Base-by-base conservation (phyloP, 2,888 invertebrate genomes). In the Sminthurides aquaticus region DNA sequence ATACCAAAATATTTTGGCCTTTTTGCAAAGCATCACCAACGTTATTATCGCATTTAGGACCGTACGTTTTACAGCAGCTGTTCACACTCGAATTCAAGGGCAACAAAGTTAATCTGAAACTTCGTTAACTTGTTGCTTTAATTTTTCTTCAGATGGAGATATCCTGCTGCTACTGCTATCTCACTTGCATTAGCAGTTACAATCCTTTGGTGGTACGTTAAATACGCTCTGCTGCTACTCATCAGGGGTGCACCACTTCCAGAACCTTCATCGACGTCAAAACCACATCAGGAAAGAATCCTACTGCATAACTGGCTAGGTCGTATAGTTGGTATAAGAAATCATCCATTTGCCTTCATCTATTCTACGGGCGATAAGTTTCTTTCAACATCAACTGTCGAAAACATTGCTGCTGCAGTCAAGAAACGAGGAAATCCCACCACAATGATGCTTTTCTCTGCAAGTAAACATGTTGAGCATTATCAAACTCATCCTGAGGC, bases 401-500 rank as follows among this genome's bases (percentile, higher is more conserved):
- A 72, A 52, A 60, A 67, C 27, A 65, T 74, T 63, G 71, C 71
- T 1, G 56, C 52, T 18, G 66, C 66, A 49, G 57, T 69, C 65
- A 52, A 24, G 54, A 64, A 15, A 15, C 62, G 64, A 29, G 74
- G 71, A 24, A 73, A 69, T 68, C 61, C 57, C 22, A 69, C 71
- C 2, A 58, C 64, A 20, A 68, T 63, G 49, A 56, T 68, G 26
- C 70, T 69, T 20, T 89, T 87, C 78, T 84, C 85, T 64, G 84
- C 85, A 75, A 87, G 88, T 8, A 83, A 85, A n/a, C 89, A 90
- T 78, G 88, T 89, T 0, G 85, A 86, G 75, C 89, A 89, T 76
- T 84, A 83, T 69, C 81, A 83, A 18, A 81, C 82, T 66, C 84
- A 88, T 76, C 84, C 82, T 49, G 81, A 84, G 56, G 82, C n/a